phyloP scores from a whole-genome alignment of 92 coral and sea anemone genomes.

The Phenganax marumi region DNA sequence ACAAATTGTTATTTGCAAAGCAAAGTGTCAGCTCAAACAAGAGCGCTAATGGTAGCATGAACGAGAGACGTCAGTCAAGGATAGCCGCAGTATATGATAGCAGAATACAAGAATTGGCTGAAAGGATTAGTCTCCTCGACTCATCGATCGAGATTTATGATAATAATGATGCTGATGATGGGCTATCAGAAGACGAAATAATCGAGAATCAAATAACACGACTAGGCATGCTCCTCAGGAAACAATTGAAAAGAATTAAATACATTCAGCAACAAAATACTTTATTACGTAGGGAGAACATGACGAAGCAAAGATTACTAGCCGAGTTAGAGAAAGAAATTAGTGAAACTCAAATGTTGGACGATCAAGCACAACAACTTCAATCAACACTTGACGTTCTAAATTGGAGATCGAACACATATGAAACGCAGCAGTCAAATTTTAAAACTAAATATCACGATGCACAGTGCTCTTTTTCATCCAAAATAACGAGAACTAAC shows the following conservation, averaged over 20 bases:
- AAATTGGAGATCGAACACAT: slow-evolving; percentile 4
- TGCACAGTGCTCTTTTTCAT: background rate
- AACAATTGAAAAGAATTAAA: slow-evolving; percentile 21
- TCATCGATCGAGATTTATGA: slow-evolving; percentile 37
- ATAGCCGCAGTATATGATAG: slow-evolving; percentile 11
- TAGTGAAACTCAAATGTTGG: background rate
- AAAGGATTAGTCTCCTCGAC: slow-evolving; percentile 32
- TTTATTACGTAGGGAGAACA: slow-evolving; percentile 2
- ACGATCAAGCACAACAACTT: slow-evolving; percentile 15
- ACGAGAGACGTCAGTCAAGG: slow-evolving; percentile 3
- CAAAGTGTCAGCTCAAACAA: slow-evolving; percentile 24
- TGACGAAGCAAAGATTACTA: slow-evolving; percentile 11
- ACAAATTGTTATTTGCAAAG: slow-evolving; percentile 27
- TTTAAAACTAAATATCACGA: background rate
- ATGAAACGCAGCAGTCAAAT: background rate
- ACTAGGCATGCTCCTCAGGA: slow-evolving; percentile 33
- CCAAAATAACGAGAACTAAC: slow-evolving; percentile 4
- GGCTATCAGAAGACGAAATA: slow-evolving; percentile 36
- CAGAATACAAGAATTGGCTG: slow-evolving; percentile 25
- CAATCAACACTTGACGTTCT: slow-evolving; percentile 12
- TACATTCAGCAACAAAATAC: slow-evolving; percentile 6
- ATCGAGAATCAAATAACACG: slow-evolving; percentile 39
- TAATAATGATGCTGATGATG: slow-evolving; percentile 39
- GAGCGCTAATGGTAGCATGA: background rate
- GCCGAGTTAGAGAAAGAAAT: slow-evolving; percentile 7